These are phyloP conservation scores for Tetranychus urticae DNA, from an alignment of 1,140 invertebrate genomes.

Conservation along the genomic window DNA sequence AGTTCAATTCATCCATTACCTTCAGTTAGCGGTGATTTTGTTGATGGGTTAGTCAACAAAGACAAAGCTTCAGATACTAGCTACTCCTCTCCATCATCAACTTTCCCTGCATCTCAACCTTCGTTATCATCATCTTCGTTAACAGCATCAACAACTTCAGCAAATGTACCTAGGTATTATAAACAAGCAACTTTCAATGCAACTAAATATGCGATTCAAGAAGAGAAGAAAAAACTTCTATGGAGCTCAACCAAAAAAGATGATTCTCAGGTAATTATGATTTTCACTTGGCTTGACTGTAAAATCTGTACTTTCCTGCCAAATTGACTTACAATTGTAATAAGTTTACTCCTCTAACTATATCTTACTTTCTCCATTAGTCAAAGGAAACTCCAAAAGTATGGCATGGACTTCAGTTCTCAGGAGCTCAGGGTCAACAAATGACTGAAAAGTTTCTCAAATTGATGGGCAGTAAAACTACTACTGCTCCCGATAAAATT, in stretches of 20 bases:
- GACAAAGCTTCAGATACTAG: too few relatives aligned
- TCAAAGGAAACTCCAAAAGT: slow-evolving; percentile 16
- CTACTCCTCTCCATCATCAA: too few relatives aligned
- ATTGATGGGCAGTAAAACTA: slow-evolving; percentile 68
- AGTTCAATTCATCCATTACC: too few relatives aligned
- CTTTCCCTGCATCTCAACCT: background rate
- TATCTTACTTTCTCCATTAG: background rate
- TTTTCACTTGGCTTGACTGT: background rate
- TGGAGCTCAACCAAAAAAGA: slow-evolving; percentile 43
- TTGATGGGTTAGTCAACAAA: too few relatives aligned
- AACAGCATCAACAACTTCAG: background rate
- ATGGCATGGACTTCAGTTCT: slow-evolving; percentile 59
- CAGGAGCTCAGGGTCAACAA: slow-evolving; percentile 65
- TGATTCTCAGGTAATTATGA: slow-evolving; percentile 1
- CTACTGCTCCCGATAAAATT: background rate
- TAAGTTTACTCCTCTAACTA: background rate
- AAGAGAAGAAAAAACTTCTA: slow-evolving; percentile 64
- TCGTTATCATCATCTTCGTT: background rate
- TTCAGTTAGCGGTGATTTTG: too few relatives aligned
- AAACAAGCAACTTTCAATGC: slow-evolving; percentile 53
- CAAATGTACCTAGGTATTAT: slow-evolving; percentile 36
- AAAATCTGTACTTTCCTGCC: background rate
- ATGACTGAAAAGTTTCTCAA: slow-evolving; percentile 82
- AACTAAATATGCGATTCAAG: slow-evolving; percentile 58
- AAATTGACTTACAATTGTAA: background rate